Evolutionary conservation across 2,797 vertebrate genomes (phyloP).

Genomic region (Ammospiza maritima): DNA sequence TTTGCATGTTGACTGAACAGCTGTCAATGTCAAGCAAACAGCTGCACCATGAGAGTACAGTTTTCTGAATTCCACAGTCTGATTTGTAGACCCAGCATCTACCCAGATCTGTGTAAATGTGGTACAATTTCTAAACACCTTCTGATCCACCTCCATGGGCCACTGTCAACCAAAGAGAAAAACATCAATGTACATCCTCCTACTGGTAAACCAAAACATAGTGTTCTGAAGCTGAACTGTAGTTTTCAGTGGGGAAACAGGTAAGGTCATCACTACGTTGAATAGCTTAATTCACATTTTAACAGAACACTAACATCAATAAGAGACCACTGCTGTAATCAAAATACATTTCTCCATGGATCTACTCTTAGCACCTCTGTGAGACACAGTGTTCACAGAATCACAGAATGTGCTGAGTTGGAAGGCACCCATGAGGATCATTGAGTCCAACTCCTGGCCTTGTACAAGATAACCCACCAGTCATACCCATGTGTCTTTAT

Average conservation of each 20-base stretch:
- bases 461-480: neutral
- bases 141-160: neutral
- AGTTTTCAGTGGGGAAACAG: neutral
- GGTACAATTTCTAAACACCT: neutral
- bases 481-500: neutral
- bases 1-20: neutral
- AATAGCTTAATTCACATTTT: neutral
- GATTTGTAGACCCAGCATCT: neutral
- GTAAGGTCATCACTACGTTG: neutral
- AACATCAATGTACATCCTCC: neutral
- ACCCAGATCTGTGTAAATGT: neutral
- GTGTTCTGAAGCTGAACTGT: neutral
- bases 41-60: neutral
- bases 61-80: neutral
- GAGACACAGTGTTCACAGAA: neutral
- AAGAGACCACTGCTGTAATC: neutral
- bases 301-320: neutral
- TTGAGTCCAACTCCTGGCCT: accelerated
- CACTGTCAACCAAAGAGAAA: neutral
- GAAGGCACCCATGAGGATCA: neutral
- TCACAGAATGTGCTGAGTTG: neutral
- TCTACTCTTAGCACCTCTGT: neutral
- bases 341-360: neutral
- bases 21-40: neutral
- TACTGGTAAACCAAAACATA: neutral